Percentiles rank a stretch among this genome's conserved stretches.
Conservation (phyloP, 2,888 invertebrate genomes). For the Coleophora flavipennella region DNA sequence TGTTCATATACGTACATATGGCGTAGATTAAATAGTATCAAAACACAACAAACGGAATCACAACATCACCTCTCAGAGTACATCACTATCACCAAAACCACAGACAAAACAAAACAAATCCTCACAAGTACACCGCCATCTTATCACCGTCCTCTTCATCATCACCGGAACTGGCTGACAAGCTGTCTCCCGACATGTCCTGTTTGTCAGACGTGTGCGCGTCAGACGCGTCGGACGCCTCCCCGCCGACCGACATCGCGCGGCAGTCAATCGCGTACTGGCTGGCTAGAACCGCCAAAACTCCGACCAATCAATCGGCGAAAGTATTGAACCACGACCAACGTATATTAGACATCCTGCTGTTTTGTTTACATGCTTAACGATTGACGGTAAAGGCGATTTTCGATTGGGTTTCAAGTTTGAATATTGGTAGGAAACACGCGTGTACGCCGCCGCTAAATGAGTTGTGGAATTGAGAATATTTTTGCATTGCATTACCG, state of each 20-base stretch:
- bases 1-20: too few relatives aligned
- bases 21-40: too few relatives aligned
- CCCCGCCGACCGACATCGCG: conserved; percentile 28
- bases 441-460: background rate
- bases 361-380: too few relatives aligned
- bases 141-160: conserved; percentile 18
- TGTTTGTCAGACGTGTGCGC: conserved; percentile 12
- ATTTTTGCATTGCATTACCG: conserved; percentile 23
- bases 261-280: conserved; percentile 35
- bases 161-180: conserved; percentile 26
- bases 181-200: conserved; percentile 53
- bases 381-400: too few relatives aligned
- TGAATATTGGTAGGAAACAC: too few relatives aligned
- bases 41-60: too few relatives aligned
- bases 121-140: background rate
- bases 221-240: conserved; percentile 17
- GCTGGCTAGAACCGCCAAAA: conserved; percentile 7
- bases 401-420: too few relatives aligned
- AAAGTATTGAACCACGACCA: conserved; percentile 22
- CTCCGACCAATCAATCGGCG: conserved; percentile 23
- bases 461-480: conserved; percentile 20
- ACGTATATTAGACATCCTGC: too few relatives aligned
- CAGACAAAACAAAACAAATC: conserved; percentile 34
- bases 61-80: too few relatives aligned
- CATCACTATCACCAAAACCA: conserved; percentile 9